These are phyloP conservation scores for Hippopotamyrus pictus DNA, from an alignment of 2,797 vertebrate genomes.

Conservation along the genomic window DNA sequence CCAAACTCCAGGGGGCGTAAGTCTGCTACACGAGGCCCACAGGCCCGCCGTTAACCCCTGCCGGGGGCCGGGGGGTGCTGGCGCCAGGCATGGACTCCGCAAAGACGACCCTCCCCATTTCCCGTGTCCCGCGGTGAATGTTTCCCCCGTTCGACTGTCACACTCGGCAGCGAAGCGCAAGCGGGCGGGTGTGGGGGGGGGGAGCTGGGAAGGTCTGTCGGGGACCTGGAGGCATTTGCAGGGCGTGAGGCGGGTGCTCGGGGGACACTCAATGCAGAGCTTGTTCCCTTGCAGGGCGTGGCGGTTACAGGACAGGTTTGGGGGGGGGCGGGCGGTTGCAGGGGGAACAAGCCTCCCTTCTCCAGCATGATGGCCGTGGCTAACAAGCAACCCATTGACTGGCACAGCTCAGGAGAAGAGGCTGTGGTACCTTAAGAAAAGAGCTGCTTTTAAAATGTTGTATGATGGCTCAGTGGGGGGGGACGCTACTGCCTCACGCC, in stretches of 20 bases:
- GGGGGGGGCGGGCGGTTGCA: slow-evolving; percentile 46
- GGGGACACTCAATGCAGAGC: slow-evolving; percentile 59
- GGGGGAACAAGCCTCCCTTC: slow-evolving; percentile 69
- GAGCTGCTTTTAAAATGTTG: slow-evolving; percentile 43
- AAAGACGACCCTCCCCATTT: not conserved
- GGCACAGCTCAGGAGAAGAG: slow-evolving; percentile 56
- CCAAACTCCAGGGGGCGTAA: slow-evolving; percentile 11
- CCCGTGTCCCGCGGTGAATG: slow-evolving; percentile 40
- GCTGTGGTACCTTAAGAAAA: slow-evolving; percentile 60
- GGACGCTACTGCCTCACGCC: too few species aligned
- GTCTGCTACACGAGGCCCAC: not conserved
- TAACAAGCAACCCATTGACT: slow-evolving; percentile 68
- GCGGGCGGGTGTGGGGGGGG: slow-evolving; percentile 29
- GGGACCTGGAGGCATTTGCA: slow-evolving; percentile 58
- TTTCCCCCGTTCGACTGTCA: slow-evolving; percentile 41
- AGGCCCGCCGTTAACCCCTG: slow-evolving; percentile 11
- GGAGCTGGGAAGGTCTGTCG: slow-evolving; percentile 8
- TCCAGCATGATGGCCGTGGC: slow-evolving; percentile 65
- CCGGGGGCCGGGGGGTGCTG: not conserved
- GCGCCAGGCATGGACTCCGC: not conserved
- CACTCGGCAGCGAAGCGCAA: slow-evolving; percentile 50
- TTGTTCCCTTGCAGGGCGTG: slow-evolving; percentile 58
- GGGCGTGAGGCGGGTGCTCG: slow-evolving; percentile 52
- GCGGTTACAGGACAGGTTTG: slow-evolving; percentile 38
- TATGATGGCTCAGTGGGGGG: not conserved